phyloP scores from a whole-genome alignment of 2,113 vertebrate species.

The Dolichallabes microphthalmus region DNA sequence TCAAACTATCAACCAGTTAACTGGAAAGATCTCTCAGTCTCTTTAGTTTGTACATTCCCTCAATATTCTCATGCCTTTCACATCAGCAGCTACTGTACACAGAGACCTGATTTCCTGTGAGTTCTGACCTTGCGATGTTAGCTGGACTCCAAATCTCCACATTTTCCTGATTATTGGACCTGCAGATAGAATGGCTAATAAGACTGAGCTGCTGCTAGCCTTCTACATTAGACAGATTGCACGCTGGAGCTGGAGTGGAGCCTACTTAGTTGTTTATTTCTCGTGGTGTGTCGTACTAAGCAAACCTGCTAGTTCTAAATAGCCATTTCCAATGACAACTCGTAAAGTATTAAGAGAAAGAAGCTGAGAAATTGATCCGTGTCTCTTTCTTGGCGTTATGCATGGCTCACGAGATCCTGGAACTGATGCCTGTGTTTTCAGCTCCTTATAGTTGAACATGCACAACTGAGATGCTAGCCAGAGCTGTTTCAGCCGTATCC shows the following conservation, averaged over 20 bases:
- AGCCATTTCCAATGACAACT: not conserved
- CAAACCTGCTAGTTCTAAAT: not conserved
- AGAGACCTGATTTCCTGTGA: not conserved
- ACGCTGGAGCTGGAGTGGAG: not conserved
- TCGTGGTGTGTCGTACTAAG: not conserved
- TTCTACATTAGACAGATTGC: not conserved
- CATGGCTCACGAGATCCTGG: not conserved
- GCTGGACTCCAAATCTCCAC: not conserved
- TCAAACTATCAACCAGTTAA: not conserved
- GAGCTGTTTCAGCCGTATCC: not conserved
- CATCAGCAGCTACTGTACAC: not conserved
- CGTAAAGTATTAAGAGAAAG: not conserved
- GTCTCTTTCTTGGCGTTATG: not conserved
- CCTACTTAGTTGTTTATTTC: not conserved
- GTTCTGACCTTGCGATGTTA: not conserved
- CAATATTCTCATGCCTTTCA: not conserved
- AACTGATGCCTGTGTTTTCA: not conserved
- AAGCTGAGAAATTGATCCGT: constrained; percentile 1
- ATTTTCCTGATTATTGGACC: not conserved
- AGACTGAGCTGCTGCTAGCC: not conserved
- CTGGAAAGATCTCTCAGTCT: not conserved
- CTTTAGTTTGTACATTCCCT: not conserved
- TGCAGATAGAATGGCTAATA: not conserved
- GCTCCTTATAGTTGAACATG: not conserved
- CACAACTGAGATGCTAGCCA: too few species aligned